These are phyloP conservation scores for Laticauda colubrina DNA, from an alignment of 2,113 vertebrate genomes.

Conservation along the genomic window DNA sequence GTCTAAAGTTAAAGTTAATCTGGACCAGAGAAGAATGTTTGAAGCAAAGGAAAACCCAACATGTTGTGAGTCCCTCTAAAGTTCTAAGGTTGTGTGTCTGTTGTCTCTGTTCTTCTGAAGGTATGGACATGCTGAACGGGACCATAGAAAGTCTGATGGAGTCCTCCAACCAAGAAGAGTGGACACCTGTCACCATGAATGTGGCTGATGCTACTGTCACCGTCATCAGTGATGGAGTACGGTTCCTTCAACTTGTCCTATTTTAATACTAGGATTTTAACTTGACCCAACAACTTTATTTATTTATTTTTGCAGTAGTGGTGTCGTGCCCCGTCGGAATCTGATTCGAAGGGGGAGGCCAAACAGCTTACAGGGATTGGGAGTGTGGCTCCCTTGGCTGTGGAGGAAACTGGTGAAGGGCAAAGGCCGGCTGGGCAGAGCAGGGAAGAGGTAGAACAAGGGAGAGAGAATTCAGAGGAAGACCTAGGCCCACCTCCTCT, in stretches of 20 bases:
- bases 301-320: too few species aligned
- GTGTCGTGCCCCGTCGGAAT: too few species aligned
- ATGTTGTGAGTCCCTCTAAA: too few species aligned
- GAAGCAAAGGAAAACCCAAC: neutral
- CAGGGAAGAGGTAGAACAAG: too few species aligned
- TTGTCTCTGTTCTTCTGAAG: constrained; percentile 61
- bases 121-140: constrained; percentile 94
- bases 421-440: too few species aligned
- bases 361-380: too few species aligned
- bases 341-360: too few species aligned
- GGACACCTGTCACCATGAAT: constrained; percentile 90
- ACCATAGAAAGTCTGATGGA: constrained; percentile 88
- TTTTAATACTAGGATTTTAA: neutral
- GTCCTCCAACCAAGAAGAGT: constrained; percentile 86
- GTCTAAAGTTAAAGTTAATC: neutral
- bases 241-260: constrained; percentile 2
- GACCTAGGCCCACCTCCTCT: too few species aligned
- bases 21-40: neutral
- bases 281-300: neutral
- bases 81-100: neutral
- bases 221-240: constrained; percentile 89
- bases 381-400: too few species aligned
- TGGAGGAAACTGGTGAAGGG: too few species aligned
- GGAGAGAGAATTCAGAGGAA: too few species aligned
- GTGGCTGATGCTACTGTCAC: constrained; percentile 95